These are phyloP conservation scores for Diadromus collaris DNA, from an alignment of 2,888 invertebrate genomes.

Conservation along the genomic window DNA sequence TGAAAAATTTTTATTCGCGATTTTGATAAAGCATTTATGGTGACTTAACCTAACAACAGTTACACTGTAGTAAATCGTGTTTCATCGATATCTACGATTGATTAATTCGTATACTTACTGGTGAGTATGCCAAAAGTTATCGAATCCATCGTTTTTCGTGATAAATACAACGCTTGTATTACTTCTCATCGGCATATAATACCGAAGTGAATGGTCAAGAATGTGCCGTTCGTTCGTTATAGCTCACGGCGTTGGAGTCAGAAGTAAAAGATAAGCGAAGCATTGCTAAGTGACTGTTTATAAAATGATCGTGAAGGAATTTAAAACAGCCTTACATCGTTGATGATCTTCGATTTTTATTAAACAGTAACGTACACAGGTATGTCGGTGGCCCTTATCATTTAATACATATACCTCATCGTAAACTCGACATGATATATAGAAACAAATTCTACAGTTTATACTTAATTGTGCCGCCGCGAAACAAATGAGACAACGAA, in stretches of 20 bases:
- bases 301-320: too few relatives aligned
- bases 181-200: too few relatives aligned
- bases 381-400: slow-evolving; percentile 22
- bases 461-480: slow-evolving; percentile 52
- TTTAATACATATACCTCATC: slow-evolving; percentile 33
- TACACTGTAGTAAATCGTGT: too few relatives aligned
- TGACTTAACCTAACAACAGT: too few relatives aligned
- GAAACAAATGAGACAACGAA: slow-evolving; percentile 41
- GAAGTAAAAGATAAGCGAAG: too few relatives aligned
- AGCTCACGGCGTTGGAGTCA: too few relatives aligned
- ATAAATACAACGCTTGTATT: slow-evolving; percentile 6
- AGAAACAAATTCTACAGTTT: slow-evolving; percentile 46
- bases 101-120: slow-evolving; percentile 64
- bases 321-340: slow-evolving; percentile 2
- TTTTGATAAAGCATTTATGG: too few relatives aligned
- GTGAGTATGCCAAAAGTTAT: slow-evolving; percentile 74
- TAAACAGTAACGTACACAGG: slow-evolving; percentile 44
- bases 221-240: background rate
- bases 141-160: slow-evolving; percentile 64
- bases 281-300: too few relatives aligned
- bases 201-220: too few relatives aligned
- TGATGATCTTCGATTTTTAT: slow-evolving; percentile 27
- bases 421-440: slow-evolving; percentile 49
- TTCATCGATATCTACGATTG: background rate
- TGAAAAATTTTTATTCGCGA: too few relatives aligned